phyloP scores from a whole-genome alignment of 2,113 vertebrate species.

The Lophochroa leadbeateri region DNA sequence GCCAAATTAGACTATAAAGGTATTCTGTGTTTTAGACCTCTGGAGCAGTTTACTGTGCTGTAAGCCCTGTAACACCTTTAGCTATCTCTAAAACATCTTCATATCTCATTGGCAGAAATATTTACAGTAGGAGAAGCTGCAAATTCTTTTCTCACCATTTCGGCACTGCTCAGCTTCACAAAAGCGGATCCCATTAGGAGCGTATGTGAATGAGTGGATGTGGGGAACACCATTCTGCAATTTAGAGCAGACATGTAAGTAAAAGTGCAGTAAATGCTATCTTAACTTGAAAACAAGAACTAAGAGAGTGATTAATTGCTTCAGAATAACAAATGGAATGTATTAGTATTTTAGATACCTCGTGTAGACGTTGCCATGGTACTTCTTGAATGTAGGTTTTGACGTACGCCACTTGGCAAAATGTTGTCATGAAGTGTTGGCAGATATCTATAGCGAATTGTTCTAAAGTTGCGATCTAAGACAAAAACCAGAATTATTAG shows the following conservation, averaged over 20 bases:
- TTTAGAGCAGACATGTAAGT: constrained; percentile 8
- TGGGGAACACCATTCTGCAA: constrained; percentile 82
- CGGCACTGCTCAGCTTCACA: constrained; percentile 85
- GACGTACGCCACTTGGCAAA: constrained; percentile 81
- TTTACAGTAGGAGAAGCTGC: background rate
- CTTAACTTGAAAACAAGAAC: background rate
- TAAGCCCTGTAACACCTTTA: background rate
- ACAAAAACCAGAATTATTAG: constrained; percentile 21
- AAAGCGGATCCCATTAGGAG: constrained; percentile 81
- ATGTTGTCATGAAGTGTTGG: constrained; percentile 85
- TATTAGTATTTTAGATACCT: constrained; percentile 73
- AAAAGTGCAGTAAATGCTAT: background rate
- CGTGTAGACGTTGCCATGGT: constrained; percentile 85
- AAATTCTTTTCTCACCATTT: constrained; percentile 73
- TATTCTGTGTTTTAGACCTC: background rate
- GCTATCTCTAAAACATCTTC: background rate
- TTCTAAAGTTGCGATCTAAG: constrained; percentile 83
- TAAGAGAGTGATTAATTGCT: background rate
- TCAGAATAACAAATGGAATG: background rate
- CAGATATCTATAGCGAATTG: constrained; percentile 87
- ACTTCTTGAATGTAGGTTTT: constrained; percentile 83
- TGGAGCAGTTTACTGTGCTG: background rate
- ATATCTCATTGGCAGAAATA: background rate
- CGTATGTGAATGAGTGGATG: constrained; percentile 82
- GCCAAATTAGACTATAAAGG: background rate